Evolutionary conservation across 2,113 vertebrate species (phyloP), one percentile per base, ranked within the genome.

Genomic region (Pyrgilauda ruficollis): DNA sequence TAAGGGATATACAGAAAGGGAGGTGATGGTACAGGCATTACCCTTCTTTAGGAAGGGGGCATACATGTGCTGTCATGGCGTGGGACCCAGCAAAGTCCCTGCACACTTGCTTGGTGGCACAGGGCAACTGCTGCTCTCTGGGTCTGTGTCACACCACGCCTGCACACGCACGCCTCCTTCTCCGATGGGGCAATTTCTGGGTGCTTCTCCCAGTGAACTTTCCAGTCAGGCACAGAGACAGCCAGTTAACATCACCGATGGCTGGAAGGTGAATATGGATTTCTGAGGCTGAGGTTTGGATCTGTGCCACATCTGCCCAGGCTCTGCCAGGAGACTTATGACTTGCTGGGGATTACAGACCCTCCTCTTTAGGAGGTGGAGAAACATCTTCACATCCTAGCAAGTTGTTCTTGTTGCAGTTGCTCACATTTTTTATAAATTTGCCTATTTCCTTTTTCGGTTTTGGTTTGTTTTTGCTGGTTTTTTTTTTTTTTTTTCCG

Each of bases 51-150:
- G 68, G 55, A 87, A 47, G 44, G 64, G 22, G 33, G 3, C 4
- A 35, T 7, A 1, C 4, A 35, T 7, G 1, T 31, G 37, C 30
- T 17, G 0, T 21, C 33, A 7, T 14, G 21, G 9, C 0, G 0
- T 46, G 41, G 23, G 37, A 68, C 14, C 8, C 56, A 49, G 21
- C 3, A 18, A 66, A 77, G 21, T 23, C 6, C 3, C 64, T 89
- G 46, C 16, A 15, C 3, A 1, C 11, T 10, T 22, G 8, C 27
- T 30, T 31, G 35, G 24, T 24, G n/a, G 39, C 64, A 81, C 43
- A 72, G 81, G 67, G 33, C 28, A 52, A 1, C 12, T 69, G 37
- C 67, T 73, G 28, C 41, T 80, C 14, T 23, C 49, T 13, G 28
- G 5, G 24, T 31, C 16, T 16, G n/a, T 47, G 43, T 55, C 61